Base-by-base conservation (phyloP, 2,113 vertebrate genomes). In the Coracopsis vasa region DNA sequence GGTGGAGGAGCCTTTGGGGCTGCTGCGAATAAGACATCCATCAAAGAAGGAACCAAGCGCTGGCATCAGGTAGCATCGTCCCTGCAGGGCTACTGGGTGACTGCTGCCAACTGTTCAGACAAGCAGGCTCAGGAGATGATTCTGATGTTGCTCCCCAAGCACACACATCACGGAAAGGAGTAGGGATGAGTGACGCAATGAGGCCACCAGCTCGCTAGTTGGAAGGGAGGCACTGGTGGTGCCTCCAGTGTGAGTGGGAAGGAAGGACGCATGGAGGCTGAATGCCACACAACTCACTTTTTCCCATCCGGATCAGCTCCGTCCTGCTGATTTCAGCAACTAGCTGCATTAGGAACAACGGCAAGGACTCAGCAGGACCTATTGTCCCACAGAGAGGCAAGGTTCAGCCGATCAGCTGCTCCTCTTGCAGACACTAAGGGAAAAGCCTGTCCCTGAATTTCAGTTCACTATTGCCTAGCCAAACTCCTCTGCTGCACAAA, bases 11-110 rank as follows among this genome's bases (percentile, higher is more conserved):
- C 79, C 85, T 72, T 33, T 31, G 66, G 51, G 56, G 51, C 61
- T 37, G 66, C 85, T 54, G 65, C 4, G 3, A 74, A 74, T 45
- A 77, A 11, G 24, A 33, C 3, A 1, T 8, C 50, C 13, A 0
- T 62, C 35, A 33, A 27, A 69, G 42, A n/a, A 35, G 41, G 33
- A 86, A 14, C 51, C 0, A 1, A 88, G 56, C 0, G 0, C 35
- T 48, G 53, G 35, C 74, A 79, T 29, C 69, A 18, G 56, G 77
- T 42, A 75, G 37, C 66, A 7, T 39, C 1, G 1, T 77, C 92
- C 42, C 73, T 56, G 50, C 70, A 54, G 64, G 48, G 80, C 50
- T 45, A 1, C 64, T 12, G 56, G 28, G 74, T 13, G 2, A 39
- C 29, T 56, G 86, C 86, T 84, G 80, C 83, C 67, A 47, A 45